Evolutionary conservation across 2,888 invertebrate species (phyloP).

Genomic region (Agrochola litura): DNA sequence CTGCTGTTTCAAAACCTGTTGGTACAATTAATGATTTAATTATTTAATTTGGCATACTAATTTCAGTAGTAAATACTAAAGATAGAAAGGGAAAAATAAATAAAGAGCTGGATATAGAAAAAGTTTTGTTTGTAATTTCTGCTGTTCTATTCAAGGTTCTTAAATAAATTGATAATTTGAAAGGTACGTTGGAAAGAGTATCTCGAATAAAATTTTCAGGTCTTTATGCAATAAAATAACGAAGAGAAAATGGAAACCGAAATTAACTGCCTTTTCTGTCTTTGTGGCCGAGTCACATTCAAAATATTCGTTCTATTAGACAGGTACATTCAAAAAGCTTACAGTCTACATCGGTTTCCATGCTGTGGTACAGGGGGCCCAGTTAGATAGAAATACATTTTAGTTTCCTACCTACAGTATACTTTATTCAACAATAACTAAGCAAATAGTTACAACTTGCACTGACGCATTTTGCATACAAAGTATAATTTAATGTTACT

Average conservation of each 20-base stretch:
- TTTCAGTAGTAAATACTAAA: background rate
- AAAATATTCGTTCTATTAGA: background rate
- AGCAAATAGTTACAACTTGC: background rate
- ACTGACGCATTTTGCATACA: constrained; percentile 40
- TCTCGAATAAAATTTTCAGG: too few relatives aligned
- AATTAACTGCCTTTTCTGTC: background rate
- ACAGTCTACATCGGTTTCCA: background rate
- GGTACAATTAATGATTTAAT: too few relatives aligned
- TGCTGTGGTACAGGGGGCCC: background rate
- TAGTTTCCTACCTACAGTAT: background rate
- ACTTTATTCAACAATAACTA: constrained; percentile 13
- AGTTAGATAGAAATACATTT: too few relatives aligned
- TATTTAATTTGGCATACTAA: too few relatives aligned
- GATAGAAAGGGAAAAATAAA: background rate
- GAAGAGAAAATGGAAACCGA: background rate
- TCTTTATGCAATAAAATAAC: background rate
- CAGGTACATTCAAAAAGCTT: background rate
- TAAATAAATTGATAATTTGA: too few relatives aligned
- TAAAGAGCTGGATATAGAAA: background rate
- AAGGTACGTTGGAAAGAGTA: too few relatives aligned
- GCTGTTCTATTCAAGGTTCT: too few relatives aligned
- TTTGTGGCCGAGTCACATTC: background rate
- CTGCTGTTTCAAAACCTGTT: too few relatives aligned
- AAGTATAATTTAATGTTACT: constrained; percentile 29
- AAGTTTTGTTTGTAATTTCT: too few relatives aligned